Base-by-base conservation (phyloP, 2,113 vertebrate genomes). In the Canis aureus region DNA sequence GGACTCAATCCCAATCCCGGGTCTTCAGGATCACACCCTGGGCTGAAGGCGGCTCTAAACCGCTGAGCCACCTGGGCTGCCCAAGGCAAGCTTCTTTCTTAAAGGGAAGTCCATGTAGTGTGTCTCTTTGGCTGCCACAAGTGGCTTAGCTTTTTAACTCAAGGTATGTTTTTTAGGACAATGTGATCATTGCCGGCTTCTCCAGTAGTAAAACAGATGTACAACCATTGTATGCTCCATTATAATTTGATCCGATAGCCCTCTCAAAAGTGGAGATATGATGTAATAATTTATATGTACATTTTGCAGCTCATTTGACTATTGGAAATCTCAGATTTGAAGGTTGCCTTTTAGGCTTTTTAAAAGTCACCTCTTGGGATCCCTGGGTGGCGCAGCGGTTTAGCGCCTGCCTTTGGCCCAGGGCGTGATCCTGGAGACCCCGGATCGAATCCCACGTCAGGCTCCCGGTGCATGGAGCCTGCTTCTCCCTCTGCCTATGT, bases 111-210 rank as follows among this genome's bases (percentile, higher is more conserved):
- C 76, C 43, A 64, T 43, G 27, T 17, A 49, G 15, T 76, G 1
- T 57, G 29, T 88, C 32, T 89, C 5, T 13, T 19, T 88, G 69
- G 51, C n/a, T 95, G 64, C 71, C 55, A 22, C 59, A 82, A 66
- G 35, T 93, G 38, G 59, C 69, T 83, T 88, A 62, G 55, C n/a
- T 89, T 93, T 93, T 73, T 35, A 85, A 29, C 60, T 87, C 67
- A 87, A 67, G 66, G 55, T 69, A 22, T 67, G 55, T 64, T 60
- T 89, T 87, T 88, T 84, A 92, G 73, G 76, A 88, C 38, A 95
- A 7, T 69, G 16, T 81, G 17, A 55, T 82, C 2, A 1, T 85
- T 82, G 16, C 62, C 15, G 9, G 38, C 29, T 49, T 12, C 2
- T 87, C 11, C 43, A 53, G 25, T 35, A 73, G 49, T 59, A 81